phyloP scores from a whole-genome alignment of 1,140 invertebrate genomes.

The Oedothorax gibbosus region DNA sequence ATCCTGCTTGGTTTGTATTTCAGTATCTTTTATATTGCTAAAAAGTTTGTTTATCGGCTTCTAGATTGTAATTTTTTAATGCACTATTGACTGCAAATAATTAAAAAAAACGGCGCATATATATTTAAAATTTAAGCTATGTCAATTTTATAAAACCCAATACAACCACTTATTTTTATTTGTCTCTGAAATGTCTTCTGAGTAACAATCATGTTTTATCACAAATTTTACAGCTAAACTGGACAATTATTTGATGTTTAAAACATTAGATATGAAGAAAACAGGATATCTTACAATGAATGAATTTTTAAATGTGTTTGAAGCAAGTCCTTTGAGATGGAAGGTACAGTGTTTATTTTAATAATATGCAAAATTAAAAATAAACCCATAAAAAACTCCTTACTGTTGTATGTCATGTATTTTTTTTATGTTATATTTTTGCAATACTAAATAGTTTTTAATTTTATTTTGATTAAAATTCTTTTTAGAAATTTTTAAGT shows the following conservation, averaged over 20 bases:
- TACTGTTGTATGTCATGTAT: neutral
- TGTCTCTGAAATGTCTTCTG: no score
- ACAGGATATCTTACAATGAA: slow-evolving; percentile 76
- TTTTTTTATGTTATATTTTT: neutral
- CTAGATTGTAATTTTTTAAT: no score
- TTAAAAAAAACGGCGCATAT: no score
- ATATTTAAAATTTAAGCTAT: no score
- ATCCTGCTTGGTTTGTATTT: no score
- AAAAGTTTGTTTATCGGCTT: no score
- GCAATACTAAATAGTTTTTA: neutral
- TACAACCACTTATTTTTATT: no score
- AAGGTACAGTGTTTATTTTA: slow-evolving; percentile 46
- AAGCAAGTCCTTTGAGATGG: slow-evolving; percentile 80
- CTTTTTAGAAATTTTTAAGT: neutral
- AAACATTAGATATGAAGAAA: slow-evolving; percentile 79
- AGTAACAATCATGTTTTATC: no score
- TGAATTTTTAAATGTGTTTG: slow-evolving; percentile 85
- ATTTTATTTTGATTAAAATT: neutral
- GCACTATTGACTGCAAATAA: no score
- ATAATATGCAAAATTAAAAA: neutral
- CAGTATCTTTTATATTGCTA: no score
- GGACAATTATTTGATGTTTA: slow-evolving; percentile 85
- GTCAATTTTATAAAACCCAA: no score
- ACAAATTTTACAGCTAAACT: slow-evolving; percentile 73
- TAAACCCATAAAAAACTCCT: neutral